Percentiles rank a stretch among this genome's conserved stretches.
These are phyloP conservation scores for Proteles cristata DNA, from an alignment of 2,113 vertebrate species.

Conservation along the genomic window DNA sequence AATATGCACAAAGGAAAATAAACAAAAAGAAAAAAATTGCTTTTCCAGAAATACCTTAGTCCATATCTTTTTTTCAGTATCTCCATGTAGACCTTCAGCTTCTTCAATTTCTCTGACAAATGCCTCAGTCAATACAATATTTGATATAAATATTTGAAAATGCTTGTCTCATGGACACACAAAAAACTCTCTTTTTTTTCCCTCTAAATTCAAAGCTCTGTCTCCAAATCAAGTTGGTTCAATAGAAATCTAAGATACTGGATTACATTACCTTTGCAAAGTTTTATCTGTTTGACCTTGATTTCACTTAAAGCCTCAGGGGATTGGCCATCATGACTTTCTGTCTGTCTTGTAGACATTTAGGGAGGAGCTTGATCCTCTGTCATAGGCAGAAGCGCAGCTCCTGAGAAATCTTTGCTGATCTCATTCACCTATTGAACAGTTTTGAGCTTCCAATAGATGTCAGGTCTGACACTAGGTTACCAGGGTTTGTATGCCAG, in stretches of 20 bases:
- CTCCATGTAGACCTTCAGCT: neutral
- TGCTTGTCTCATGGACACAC: neutral
- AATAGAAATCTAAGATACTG: neutral
- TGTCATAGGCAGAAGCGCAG: neutral
- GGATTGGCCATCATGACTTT: neutral
- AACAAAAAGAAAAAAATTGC: neutral
- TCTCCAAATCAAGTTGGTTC: neutral
- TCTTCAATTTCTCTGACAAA: neutral
- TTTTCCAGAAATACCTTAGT: neutral
- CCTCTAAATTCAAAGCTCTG: constrained; percentile 7
- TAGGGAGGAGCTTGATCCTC: neutral
- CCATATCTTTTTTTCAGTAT: neutral
- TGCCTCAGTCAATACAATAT: neutral
- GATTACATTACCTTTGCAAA: neutral
- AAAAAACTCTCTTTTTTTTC: neutral
- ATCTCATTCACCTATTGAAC: neutral
- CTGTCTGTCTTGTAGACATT: neutral
- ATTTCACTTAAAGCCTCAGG: neutral
- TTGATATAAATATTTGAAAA: constrained; percentile 2
- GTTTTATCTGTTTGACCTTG: neutral
- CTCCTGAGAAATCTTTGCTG: neutral
- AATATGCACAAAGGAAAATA: neutral
- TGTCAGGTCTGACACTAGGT: neutral
- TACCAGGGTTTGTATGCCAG: neutral
- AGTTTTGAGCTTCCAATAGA: neutral